phyloP scores from a whole-genome alignment of 2,888 invertebrate genomes.

The Podabrus alpinus region DNA sequence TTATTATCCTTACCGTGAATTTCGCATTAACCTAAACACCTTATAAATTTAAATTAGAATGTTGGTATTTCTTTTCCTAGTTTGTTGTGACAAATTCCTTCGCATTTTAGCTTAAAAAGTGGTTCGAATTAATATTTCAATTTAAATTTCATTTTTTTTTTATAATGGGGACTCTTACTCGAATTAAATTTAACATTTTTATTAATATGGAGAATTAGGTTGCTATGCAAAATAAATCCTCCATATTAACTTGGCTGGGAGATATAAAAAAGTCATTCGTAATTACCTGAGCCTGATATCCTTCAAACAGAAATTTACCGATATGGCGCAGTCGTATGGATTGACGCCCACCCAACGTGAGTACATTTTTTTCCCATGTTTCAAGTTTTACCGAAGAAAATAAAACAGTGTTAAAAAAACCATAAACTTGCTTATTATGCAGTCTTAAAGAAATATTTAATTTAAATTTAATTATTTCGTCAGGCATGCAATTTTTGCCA shows the following conservation, averaged over 20 bases:
- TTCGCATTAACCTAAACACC: constrained; percentile 25
- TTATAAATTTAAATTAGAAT: constrained; percentile 19
- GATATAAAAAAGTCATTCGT: not conserved
- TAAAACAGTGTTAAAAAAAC: not conserved
- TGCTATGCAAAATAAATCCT: not conserved
- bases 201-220: not conserved
- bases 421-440: not conserved
- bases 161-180: not conserved
- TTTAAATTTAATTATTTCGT: not conserved
- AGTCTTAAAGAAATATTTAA: not conserved
- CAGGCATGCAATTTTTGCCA: not conserved
- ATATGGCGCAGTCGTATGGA: not conserved
- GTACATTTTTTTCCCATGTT: not conserved
- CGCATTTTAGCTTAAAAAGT: not conserved
- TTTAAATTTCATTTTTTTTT: not conserved
- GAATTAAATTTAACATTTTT: not conserved
- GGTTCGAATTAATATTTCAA: not conserved
- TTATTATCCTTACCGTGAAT: constrained; percentile 26
- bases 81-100: constrained; percentile 6
- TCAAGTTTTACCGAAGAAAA: not conserved
- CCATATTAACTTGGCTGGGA: not conserved
- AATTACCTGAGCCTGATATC: not conserved
- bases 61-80: constrained; percentile 11
- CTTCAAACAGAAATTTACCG: not conserved
- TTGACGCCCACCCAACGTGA: not conserved